phyloP scores from a whole-genome alignment of 2,797 vertebrate species.

The Tenualosa thibaudeaui region DNA sequence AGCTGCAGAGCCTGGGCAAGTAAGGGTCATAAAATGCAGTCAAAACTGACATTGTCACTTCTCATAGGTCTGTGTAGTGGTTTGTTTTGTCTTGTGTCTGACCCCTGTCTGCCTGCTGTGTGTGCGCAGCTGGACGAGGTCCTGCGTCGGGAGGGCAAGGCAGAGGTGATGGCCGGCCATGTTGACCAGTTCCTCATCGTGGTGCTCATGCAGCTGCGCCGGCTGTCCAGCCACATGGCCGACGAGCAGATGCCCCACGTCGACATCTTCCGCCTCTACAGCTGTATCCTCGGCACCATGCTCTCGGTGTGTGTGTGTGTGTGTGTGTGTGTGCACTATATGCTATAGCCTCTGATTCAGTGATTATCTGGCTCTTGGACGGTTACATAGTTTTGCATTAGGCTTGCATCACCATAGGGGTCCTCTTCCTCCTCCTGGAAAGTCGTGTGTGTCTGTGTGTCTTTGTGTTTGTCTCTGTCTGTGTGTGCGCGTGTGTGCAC shows the following conservation, averaged over 20 bases:
- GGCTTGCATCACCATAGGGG: constrained; percentile 5
- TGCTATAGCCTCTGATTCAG: not conserved
- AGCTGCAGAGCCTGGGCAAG: too few species aligned
- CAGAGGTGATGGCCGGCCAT: constrained; percentile 96
- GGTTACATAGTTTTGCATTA: constrained; percentile 1
- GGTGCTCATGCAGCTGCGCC: constrained; percentile 94
- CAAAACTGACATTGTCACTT: too few species aligned
- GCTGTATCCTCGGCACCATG: constrained; percentile 98
- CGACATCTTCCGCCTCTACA: constrained; percentile 94
- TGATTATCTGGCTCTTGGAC: not conserved
- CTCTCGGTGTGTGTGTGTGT: constrained; percentile 82
- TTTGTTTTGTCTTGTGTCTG: not conserved
- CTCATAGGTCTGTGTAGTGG: not conserved
- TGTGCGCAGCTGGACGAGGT: constrained; percentile 90
- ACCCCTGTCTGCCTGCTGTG: not conserved
- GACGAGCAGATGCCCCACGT: constrained; percentile 92
- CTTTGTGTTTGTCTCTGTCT: too few species aligned
- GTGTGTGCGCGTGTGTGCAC: not conserved
- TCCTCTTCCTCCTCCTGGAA: not conserved
- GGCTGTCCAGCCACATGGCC: constrained; percentile 96
- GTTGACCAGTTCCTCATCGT: constrained; percentile 98
- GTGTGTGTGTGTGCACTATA: not conserved
- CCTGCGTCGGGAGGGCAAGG: constrained; percentile 92
- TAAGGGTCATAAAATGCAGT: too few species aligned
- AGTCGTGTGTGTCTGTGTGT: too few species aligned